phyloP scores from a whole-genome alignment of 2,113 vertebrate species.

The Esox niger region DNA sequence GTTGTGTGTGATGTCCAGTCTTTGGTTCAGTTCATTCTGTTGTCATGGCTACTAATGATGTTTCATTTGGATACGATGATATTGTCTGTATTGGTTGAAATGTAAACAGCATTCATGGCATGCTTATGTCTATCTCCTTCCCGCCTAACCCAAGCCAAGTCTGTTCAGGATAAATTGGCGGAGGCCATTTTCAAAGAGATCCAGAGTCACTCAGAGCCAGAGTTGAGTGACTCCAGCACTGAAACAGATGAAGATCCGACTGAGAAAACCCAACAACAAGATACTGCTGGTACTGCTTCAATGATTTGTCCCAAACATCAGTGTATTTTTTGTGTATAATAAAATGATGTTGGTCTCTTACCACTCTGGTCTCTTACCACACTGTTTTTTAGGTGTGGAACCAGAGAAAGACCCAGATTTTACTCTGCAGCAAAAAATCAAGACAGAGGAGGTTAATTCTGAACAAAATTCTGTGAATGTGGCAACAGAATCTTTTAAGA shows the following conservation, averaged over 20 bases:
- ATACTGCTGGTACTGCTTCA: conserved; percentile 42
- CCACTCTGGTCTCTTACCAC: not conserved
- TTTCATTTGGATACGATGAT: not conserved
- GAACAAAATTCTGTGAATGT: conserved; percentile 23
- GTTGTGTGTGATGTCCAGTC: conserved; percentile 10
- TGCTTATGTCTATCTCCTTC: conserved; percentile 41
- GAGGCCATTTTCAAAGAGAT: conserved; percentile 59
- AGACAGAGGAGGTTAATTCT: conserved; percentile 17
- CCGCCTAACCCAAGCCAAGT: conserved; percentile 67
- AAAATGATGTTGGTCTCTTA: not conserved
- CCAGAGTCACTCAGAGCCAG: conserved; percentile 60
- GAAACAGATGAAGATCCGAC: conserved; percentile 61
- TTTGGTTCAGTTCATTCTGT: not conserved
- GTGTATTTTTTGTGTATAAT: not conserved
- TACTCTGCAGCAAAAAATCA: conserved; percentile 23
- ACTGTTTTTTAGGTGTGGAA: conserved; percentile 38
- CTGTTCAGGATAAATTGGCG: conserved; percentile 76
- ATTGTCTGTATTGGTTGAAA: conserved; percentile 2
- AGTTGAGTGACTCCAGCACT: conserved; percentile 65
- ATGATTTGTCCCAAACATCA: not conserved
- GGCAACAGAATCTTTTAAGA: not conserved
- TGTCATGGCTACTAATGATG: not conserved
- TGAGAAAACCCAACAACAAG: conserved; percentile 23
- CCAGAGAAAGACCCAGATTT: conserved; percentile 12
- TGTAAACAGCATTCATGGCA: conserved; percentile 8